Evolutionary conservation across 2,113 vertebrate species (phyloP).

Genomic region (Gymnocephalus cernua): DNA sequence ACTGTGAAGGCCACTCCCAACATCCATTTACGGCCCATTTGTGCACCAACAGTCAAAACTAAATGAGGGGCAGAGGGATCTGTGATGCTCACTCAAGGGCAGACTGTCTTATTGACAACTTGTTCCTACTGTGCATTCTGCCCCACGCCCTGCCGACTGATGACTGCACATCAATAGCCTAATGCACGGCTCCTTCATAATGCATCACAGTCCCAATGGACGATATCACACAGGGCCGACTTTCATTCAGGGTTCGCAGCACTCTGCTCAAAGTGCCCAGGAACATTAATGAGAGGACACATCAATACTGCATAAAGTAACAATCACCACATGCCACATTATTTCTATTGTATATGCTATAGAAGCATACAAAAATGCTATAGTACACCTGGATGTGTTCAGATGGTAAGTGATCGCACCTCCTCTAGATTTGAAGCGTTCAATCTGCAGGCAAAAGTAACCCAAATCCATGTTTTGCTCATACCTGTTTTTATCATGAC

Average conservation of each 20-base stretch:
- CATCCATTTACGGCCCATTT: conserved; percentile 33
- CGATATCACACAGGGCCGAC: conserved; percentile 1
- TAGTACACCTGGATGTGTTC: background rate
- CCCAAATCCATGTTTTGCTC: no score
- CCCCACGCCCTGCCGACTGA: background rate
- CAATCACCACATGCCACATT: conserved; percentile 1
- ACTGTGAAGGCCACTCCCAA: background rate
- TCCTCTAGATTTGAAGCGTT: no score
- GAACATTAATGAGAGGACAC: conserved; percentile 10
- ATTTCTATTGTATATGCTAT: no score
- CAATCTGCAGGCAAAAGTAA: no score
- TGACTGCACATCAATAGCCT: conserved; percentile 39
- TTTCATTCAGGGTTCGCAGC: background rate
- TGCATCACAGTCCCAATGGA: conserved; percentile 40
- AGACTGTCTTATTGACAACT: conserved; percentile 44
- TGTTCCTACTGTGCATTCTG: conserved; percentile 13
- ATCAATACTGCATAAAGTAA: conserved; percentile 29
- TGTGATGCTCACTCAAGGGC: conserved; percentile 34
- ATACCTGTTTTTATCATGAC: no score
- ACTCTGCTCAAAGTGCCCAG: background rate
- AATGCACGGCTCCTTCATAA: conserved; percentile 66
- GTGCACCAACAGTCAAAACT: conserved; percentile 27
- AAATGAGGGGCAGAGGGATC: conserved; percentile 44
- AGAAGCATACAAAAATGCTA: background rate
- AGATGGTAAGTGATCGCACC: background rate